A percentile compares a stretch with the other conserved stretches of the same genome.
phyloP scores from a whole-genome alignment of 2,888 invertebrate species.

The Ptilodon capucinus region DNA sequence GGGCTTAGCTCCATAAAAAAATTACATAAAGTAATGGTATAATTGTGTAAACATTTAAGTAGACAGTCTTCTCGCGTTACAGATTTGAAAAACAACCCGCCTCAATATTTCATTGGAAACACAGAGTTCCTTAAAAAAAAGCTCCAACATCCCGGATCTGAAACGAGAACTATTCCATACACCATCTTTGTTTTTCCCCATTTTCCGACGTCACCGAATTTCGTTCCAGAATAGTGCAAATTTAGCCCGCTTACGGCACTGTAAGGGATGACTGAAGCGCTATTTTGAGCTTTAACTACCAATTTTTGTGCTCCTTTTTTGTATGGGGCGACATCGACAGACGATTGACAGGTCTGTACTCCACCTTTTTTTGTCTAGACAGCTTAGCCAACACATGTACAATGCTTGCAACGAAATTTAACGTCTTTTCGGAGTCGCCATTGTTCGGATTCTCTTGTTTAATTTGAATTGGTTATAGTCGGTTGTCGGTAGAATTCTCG shows the following conservation, averaged over 20 bases:
- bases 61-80: not conserved
- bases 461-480: not conserved
- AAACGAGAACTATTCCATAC: conserved; percentile 18
- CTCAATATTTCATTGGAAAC: conserved; percentile 13
- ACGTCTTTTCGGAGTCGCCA: conserved; percentile 39
- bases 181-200: conserved; percentile 29
- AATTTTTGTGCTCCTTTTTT: conserved; percentile 31
- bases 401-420: conserved; percentile 36
- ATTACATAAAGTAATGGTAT: no score
- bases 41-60: no score
- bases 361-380: conserved; percentile 52
- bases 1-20: no score
- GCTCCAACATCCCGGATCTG: conserved; percentile 8
- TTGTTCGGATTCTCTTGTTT: conserved; percentile 34
- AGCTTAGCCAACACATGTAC: conserved; percentile 63
- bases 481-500: not conserved
- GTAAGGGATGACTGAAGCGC: conserved; percentile 42
- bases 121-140: conserved; percentile 24
- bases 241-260: conserved; percentile 46
- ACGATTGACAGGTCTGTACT: conserved; percentile 59
- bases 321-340: conserved; percentile 22
- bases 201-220: conserved; percentile 36
- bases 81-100: not conserved
- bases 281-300: conserved; percentile 60
- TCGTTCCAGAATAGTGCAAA: conserved; percentile 50